Conservation (phyloP, 2,797 vertebrate genomes). For the Notoglanidium macrostoma region DNA sequence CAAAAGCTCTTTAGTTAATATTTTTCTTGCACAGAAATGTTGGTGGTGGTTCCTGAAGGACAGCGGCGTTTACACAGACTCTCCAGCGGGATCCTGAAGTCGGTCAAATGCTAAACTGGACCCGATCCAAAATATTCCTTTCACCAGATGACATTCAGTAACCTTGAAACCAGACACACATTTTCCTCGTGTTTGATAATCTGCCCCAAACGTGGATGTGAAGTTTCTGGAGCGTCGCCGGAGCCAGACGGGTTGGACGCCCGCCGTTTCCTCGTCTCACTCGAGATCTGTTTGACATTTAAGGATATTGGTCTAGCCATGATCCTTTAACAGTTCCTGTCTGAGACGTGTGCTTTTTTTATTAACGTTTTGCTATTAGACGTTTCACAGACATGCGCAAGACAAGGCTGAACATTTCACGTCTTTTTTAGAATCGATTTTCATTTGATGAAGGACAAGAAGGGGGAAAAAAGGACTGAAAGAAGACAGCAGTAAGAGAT, state of each 20-base stretch:
- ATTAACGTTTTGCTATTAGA: neutral
- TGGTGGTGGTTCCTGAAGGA: neutral
- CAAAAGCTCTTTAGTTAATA: neutral
- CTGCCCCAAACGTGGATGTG: neutral
- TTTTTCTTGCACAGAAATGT: neutral
- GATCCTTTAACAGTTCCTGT: neutral
- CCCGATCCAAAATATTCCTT: neutral
- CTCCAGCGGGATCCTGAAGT: neutral
- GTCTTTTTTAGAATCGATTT: conserved; percentile 14
- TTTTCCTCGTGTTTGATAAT: neutral
- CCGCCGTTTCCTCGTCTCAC: neutral
- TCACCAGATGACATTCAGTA: neutral
- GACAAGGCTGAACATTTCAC: neutral
- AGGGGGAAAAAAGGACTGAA: neutral
- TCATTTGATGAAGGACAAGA: neutral
- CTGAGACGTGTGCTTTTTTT: neutral
- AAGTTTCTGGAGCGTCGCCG: neutral
- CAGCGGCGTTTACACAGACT: neutral
- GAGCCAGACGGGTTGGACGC: neutral
- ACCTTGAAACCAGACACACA: neutral
- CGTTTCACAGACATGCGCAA: neutral
- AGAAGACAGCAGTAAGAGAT: neutral
- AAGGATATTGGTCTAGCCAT: neutral
- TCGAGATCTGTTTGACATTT: conserved; percentile 10
- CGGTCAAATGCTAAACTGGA: neutral